Evolutionary conservation across 2,113 vertebrate genomes (phyloP), one percentile per base, ranked within the genome.

Genomic region (Pterophyllum scalare): DNA sequence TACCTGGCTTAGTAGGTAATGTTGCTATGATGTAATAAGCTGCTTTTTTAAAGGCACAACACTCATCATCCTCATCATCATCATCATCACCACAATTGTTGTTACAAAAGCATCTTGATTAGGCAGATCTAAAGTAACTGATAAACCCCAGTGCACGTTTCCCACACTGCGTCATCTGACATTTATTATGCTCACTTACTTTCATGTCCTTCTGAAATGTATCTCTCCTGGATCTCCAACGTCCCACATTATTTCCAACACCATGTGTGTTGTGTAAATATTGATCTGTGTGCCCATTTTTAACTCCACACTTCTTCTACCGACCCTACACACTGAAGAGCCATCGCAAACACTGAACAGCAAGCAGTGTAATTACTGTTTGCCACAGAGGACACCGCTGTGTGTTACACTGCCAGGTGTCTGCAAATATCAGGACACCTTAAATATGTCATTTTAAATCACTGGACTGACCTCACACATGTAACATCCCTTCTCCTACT

Each of bases 71-170:
- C 3, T 13, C 24, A 43, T 76, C 59, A 75, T 77, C 28, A 19
- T 70, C 20, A 59, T 8, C 33, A 14, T 6, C 22, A 38, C 9
- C 15, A 33, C 17, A 6, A 43, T 11, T 10, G 3, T 17, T 17
- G 8, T 75, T 61, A 80, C 56, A 85, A 75, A 87, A 59, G 54
- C n/a, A 15, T 35, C 28, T 61, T 77, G 52, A 88, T 84, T 77
- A 62, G 2, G 59, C 24, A 49, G 26, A 58, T 24, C n/a, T 3
- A 33, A 20, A 3, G 17, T 70, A 58, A 33, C 40, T 56, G n/a
- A 76, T 24, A n/a, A 46, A 75, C 20, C 22, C 54, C 58, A 11
- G 3, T 2, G 5, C 38, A n/a, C 28, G 35, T 46, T n/a, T 59
- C n/a, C n/a, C 56, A 57, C 19, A 22, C n/a, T 3, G 28, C 58